These are phyloP conservation scores for Sebastes kiyomatsui DNA, from an alignment of 2,797 vertebrate genomes.

Conservation along the genomic window DNA sequence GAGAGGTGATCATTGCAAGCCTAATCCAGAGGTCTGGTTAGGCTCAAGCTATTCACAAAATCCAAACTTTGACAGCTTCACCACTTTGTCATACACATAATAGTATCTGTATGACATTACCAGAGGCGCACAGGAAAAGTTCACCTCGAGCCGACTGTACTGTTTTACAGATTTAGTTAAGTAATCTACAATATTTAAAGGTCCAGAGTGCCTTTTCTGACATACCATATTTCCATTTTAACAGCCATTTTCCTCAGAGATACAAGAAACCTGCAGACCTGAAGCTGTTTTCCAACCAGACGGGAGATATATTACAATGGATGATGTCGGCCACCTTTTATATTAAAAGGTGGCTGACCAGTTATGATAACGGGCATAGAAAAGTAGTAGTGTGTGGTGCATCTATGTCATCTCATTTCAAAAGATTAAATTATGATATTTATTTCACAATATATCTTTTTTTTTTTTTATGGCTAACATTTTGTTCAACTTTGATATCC, in stretches of 20 bases:
- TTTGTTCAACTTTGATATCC: constrained; percentile 19
- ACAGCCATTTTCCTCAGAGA: neutral
- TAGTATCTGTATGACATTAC: neutral
- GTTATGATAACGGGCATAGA: constrained; percentile 11
- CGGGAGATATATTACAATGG: constrained; percentile 4
- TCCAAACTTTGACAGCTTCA: constrained; percentile 7
- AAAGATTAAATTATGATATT: constrained; percentile 49
- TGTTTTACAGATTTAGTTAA: neutral
- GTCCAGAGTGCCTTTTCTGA: neutral
- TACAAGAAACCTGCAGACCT: constrained; percentile 9
- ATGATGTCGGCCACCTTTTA: constrained; percentile 63
- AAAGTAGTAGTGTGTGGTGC: constrained; percentile 12
- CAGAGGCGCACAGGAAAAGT: neutral
- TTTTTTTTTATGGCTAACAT: constrained; percentile 7
- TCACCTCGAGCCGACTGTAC: neutral
- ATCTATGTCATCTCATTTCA: constrained; percentile 40
- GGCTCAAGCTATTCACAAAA: neutral
- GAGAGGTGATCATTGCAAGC: constrained; percentile 88
- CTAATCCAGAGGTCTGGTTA: constrained; percentile 84
- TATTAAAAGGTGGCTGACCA: constrained; percentile 70
- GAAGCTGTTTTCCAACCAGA: constrained; percentile 24
- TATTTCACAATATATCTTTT: constrained; percentile 28
- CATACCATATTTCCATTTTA: neutral
- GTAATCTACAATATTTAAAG: neutral
- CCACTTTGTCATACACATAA: neutral